Evolutionary conservation across 92 coral and sea anemone genomes (phyloP).

Genomic region (Ricordea florida): DNA sequence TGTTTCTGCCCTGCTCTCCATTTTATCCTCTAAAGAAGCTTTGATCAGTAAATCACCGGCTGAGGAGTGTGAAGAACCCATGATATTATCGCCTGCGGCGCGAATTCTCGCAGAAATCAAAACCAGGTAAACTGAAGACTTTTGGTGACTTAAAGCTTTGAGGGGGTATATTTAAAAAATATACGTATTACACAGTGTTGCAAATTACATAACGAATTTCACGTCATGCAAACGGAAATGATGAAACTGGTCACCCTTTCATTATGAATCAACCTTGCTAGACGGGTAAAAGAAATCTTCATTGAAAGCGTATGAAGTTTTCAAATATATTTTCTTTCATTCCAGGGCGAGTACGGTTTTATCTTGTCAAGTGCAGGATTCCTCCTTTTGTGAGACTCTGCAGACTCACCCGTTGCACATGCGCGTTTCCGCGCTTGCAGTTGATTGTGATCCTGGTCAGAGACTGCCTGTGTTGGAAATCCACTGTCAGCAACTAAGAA

Average conservation of each 20-base stretch:
- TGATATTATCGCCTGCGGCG: constrained; percentile 51
- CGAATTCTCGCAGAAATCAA: constrained; percentile 86
- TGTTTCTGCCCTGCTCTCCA: constrained; percentile 54
- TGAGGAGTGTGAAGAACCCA: background rate
- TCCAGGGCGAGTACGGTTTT: constrained; percentile 84
- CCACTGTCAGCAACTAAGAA: constrained; percentile 92
- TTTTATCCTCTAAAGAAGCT: constrained; percentile 57
- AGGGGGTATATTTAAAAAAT: too few species aligned
- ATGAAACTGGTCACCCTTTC: too few species aligned
- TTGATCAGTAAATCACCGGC: background rate
- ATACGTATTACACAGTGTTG: too few species aligned
- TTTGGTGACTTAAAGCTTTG: too few species aligned
- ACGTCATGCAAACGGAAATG: too few species aligned
- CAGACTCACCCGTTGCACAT: constrained; percentile 36
- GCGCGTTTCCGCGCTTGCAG: constrained; percentile 58
- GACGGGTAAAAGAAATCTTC: too few species aligned
- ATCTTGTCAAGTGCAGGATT: constrained; percentile 63
- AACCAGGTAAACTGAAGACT: constrained; percentile 64
- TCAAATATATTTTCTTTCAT: background rate
- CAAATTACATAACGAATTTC: too few species aligned
- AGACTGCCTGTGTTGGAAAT: constrained; percentile 73
- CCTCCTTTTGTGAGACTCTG: constrained; percentile 44
- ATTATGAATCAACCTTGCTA: too few species aligned
- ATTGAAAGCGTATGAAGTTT: too few species aligned
- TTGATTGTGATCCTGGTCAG: constrained; percentile 85